phyloP scores from a whole-genome alignment of 2,888 invertebrate species.

The Himalopsyche japonica region DNA sequence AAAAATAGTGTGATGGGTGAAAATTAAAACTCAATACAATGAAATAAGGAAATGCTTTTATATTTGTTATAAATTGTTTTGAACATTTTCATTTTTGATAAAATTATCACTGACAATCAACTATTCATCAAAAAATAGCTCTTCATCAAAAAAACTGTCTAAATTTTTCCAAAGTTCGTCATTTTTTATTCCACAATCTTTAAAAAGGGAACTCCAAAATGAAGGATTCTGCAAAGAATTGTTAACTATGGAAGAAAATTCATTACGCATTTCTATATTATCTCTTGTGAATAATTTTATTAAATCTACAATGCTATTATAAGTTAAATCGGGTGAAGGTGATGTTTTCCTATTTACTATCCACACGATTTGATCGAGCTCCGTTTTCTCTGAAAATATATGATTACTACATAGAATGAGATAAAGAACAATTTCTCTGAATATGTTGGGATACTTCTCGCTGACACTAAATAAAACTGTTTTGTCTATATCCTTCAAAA shows the following conservation, averaged over 20 bases:
- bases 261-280: conserved; percentile 48
- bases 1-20: not conserved
- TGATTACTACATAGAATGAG: conserved; percentile 53
- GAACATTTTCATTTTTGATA: no score
- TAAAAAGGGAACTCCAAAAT: conserved; percentile 50
- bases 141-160: conserved; percentile 27
- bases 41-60: not conserved
- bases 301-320: conserved; percentile 54
- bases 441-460: conserved; percentile 47
- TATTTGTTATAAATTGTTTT: not conserved
- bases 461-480: conserved; percentile 47
- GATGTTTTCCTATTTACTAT: conserved; percentile 44
- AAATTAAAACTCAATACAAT: not conserved
- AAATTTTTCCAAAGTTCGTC: conserved; percentile 30
- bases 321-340: conserved; percentile 54
- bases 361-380: conserved; percentile 46
- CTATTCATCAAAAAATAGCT: conserved; percentile 24
- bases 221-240: conserved; percentile 50
- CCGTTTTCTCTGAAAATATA: conserved; percentile 47
- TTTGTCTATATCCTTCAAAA: conserved; percentile 46
- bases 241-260: conserved; percentile 53
- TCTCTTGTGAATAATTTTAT: conserved; percentile 53
- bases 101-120: not conserved
- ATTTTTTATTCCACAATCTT: conserved; percentile 46
- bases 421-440: conserved; percentile 50